Evolutionary conservation across 2,113 vertebrate genomes (phyloP).

Genomic region (Delphinapterus leucas): DNA sequence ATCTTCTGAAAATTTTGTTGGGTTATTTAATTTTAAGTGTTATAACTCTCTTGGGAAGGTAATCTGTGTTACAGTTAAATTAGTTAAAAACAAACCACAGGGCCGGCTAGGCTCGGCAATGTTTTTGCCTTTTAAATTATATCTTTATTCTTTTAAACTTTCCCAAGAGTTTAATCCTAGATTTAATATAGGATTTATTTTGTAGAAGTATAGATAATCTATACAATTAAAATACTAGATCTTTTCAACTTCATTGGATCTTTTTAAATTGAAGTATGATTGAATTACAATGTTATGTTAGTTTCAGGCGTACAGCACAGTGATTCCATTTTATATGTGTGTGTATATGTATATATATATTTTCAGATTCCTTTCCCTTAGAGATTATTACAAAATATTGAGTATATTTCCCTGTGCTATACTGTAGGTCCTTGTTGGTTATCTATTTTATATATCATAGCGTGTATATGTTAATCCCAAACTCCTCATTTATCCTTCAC

Average conservation of each 20-base stretch:
- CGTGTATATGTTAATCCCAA: background rate
- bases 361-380: background rate
- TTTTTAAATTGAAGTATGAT: background rate
- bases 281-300: background rate
- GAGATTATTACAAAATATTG: background rate
- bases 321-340: background rate
- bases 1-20: background rate
- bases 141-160: background rate
- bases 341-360: background rate
- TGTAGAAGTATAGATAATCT: background rate
- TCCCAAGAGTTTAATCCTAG: background rate
- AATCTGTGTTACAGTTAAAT: background rate
- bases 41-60: background rate
- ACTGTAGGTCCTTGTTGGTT: background rate
- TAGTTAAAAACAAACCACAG: background rate
- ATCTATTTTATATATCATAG: background rate
- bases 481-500: background rate
- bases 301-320: background rate
- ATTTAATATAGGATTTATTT: background rate
- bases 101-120: background rate
- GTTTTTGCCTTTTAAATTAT: background rate
- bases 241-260: background rate
- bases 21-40: background rate
- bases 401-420: background rate
- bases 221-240: background rate